phyloP scores from a whole-genome alignment of 2,888 invertebrate species.

The Eilema depressum region DNA sequence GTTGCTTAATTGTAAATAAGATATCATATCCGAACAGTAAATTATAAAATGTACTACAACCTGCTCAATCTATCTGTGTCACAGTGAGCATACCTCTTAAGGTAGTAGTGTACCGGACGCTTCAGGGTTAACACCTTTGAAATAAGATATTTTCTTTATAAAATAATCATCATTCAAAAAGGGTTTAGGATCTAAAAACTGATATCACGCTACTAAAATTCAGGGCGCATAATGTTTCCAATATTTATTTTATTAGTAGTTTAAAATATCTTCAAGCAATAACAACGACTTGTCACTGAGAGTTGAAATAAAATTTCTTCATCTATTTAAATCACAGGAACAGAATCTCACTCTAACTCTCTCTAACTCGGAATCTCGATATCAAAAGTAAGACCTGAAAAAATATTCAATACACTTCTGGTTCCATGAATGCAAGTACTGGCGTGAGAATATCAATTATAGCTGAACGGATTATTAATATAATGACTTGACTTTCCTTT shows the following conservation, averaged over 20 bases:
- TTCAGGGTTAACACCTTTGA: conserved; percentile 29
- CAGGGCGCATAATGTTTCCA: background rate
- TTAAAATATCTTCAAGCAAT: too few relatives aligned
- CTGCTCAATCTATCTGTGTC: conserved; percentile 24
- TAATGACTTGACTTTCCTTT: background rate
- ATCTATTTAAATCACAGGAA: too few relatives aligned
- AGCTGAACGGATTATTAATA: background rate
- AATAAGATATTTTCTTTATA: background rate
- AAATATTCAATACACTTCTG: too few relatives aligned
- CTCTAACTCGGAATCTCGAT: too few relatives aligned
- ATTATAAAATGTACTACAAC: background rate
- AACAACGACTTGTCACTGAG: too few relatives aligned
- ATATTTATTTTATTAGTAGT: too few relatives aligned
- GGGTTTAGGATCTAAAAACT: background rate
- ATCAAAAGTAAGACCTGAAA: too few relatives aligned
- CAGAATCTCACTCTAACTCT: too few relatives aligned
- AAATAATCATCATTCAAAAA: background rate
- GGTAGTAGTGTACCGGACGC: conserved; percentile 19
- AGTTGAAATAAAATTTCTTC: too few relatives aligned
- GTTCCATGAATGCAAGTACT: too few relatives aligned
- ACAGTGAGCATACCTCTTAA: conserved; percentile 31
- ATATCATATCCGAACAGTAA: background rate
- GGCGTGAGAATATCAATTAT: background rate
- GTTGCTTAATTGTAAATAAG: too few relatives aligned
- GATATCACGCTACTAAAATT: background rate